Base-by-base conservation (phyloP, 2,797 vertebrate genomes). In the Tarsius wallacei region DNA sequence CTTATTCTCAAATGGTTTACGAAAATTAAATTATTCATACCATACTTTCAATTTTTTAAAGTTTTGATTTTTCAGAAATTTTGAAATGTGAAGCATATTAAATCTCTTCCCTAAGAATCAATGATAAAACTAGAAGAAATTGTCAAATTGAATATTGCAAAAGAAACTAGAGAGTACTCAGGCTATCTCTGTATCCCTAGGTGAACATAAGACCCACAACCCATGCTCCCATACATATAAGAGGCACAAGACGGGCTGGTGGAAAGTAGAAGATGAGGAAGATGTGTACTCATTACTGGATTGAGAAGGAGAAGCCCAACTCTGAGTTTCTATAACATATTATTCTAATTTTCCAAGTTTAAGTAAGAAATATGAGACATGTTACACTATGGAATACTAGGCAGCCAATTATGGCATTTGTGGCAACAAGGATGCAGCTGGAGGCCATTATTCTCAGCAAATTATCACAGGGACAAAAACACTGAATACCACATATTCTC, bases 161-260 rank as follows among this genome's bases (percentile, higher is more conserved):
- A 24, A n/a, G 26, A 36, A n/a, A n/a, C 1, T 66, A 0, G 10
- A 33, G 57, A 76, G 31, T 21, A 5, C 16, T 36, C 61, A 66
- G n/a, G 9, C 31, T 28, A 21, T 9, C 19, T 42, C 36, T 3
- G 1, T 0, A 16, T 4, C 7, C 13, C 7, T 16, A 1, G 21
- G 5, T 66, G 47, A 26, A 64, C 57, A 10, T 28, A 42, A 57
- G 2, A 53, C 33, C 22, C 0, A 3, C 21, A 2, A 16, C 31
- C 17, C 10, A 31, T 2, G 17, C 19, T 49, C 17, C 31, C 31
- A 4, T 13, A 42, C 22, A 61, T 21, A 36, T 2, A 26, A 14
- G 57, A 47, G 26, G 78, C 36, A 19, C 36, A 63, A 49, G 36
- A 28, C 5, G 9, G 10, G 33, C 59, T 47, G 15, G 59, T 14